Percentiles rank a stretch among this genome's conserved stretches.
Conservation (phyloP, 2,113 vertebrate species). For the Chloebia gouldiae region DNA sequence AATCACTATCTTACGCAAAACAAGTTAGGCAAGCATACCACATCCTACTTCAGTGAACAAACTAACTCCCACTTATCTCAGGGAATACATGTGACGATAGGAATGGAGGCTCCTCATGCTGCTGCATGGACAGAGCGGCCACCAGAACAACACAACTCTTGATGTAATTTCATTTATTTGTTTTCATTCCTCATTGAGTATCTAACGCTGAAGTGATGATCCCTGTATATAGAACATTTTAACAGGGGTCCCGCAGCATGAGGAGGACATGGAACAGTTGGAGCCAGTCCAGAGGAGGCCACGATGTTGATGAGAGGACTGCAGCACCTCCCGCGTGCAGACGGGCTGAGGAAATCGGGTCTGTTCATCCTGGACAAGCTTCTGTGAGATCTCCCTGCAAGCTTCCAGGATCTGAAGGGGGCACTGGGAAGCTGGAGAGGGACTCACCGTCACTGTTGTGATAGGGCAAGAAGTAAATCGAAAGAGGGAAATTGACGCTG, state of each 20-base stretch:
- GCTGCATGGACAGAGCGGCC: not conserved
- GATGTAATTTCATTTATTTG: not conserved
- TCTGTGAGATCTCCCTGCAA: not conserved
- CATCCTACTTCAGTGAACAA: too few species aligned
- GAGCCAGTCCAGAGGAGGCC: not conserved
- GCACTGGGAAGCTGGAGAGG: not conserved
- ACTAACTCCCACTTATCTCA: too few species aligned
- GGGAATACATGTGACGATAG: fast-evolving
- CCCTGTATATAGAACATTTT: not conserved
- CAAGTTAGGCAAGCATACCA: too few species aligned
- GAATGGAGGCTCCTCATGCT: not conserved
- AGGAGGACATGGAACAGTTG: not conserved
- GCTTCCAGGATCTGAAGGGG: not conserved
- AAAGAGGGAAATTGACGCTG: not conserved
- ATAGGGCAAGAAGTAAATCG: not conserved
- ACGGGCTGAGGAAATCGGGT: not conserved
- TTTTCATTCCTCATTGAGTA: not conserved
- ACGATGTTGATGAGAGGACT: not conserved
- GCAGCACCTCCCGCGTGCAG: fast-evolving
- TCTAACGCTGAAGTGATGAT: fast-evolving
- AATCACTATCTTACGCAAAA: too few species aligned
- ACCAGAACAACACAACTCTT: fast-evolving
- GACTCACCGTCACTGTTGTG: too few species aligned
- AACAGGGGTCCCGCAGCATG: not conserved
- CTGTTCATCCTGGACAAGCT: not conserved